A percentile compares a stretch with the other conserved stretches of the same genome.
These are phyloP conservation scores for Cotesia glomerata DNA, from an alignment of 1,140 invertebrate genomes.

Conservation along the genomic window DNA sequence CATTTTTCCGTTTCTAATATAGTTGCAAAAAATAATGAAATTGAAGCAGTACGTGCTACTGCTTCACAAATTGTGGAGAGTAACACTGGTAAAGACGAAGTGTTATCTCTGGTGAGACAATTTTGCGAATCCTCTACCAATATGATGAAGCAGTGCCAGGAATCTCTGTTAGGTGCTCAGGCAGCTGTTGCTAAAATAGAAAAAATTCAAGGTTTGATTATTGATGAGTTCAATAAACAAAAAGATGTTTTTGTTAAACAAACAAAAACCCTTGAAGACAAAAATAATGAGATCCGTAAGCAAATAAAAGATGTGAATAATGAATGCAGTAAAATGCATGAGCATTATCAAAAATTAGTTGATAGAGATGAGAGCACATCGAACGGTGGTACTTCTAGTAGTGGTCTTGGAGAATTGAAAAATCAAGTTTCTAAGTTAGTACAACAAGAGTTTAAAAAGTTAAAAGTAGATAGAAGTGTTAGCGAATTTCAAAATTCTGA, in stretches of 20 bases:
- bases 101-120: background rate
- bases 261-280: conserved; percentile 5
- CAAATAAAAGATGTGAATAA: too few relatives aligned
- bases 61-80: background rate
- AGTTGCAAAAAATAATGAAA: background rate
- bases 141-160: background rate
- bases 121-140: background rate
- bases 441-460: background rate
- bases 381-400: background rate
- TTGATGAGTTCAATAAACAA: conserved; percentile 13
- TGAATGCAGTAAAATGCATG: too few relatives aligned
- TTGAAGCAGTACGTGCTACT: background rate
- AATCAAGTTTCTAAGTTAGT: background rate
- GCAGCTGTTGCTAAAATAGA: conserved; percentile 3
- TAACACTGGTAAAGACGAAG: conserved; percentile 3
- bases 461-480: background rate
- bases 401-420: background rate
- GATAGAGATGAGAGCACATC: conserved; percentile 8
- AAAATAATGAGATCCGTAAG: background rate
- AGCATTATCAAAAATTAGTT: background rate
- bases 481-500: background rate
- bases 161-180: background rate
- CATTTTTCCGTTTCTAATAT: too few relatives aligned
- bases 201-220: background rate
- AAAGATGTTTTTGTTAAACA: conserved; percentile 5